These are phyloP conservation scores for Pentamera pediparva DNA, from an alignment of 53 echinoderm and acorn worm genomes.

Conservation along the genomic window DNA sequence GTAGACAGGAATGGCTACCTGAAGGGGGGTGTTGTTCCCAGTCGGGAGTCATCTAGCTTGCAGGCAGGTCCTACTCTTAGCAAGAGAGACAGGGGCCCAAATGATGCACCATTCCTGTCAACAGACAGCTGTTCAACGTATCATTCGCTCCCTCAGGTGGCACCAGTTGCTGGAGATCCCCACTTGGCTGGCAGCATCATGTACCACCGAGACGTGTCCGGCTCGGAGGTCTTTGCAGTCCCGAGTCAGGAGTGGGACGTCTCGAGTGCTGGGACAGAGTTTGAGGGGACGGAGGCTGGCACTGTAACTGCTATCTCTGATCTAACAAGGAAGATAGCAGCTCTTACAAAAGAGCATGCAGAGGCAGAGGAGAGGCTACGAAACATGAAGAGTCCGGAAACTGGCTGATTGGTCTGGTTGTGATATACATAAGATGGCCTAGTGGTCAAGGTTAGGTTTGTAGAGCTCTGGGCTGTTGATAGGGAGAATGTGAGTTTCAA, in stretches of 20 bases:
- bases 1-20: background rate
- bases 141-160: background rate
- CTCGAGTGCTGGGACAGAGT: background rate
- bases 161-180: background rate
- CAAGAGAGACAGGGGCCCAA: background rate
- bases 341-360: conserved; percentile 22
- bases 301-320: conserved; percentile 21
- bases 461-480: background rate
- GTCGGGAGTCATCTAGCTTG: no score
- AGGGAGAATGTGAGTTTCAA: background rate
- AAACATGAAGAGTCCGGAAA: conserved; percentile 7
- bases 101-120: conserved; percentile 1
- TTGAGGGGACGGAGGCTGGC: background rate
- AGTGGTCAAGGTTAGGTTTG: background rate
- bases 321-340: conserved; percentile 25
- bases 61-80: no score
- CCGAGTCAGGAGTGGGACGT: background rate
- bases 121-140: conserved; percentile 7
- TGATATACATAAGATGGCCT: background rate
- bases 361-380: conserved; percentile 20
- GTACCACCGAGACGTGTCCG: no score
- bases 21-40: background rate
- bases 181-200: background rate
- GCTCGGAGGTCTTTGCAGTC: no score
- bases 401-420: background rate